Conservation (phyloP, 2,888 invertebrate species). For the Sphaeridia pumilis region DNA sequence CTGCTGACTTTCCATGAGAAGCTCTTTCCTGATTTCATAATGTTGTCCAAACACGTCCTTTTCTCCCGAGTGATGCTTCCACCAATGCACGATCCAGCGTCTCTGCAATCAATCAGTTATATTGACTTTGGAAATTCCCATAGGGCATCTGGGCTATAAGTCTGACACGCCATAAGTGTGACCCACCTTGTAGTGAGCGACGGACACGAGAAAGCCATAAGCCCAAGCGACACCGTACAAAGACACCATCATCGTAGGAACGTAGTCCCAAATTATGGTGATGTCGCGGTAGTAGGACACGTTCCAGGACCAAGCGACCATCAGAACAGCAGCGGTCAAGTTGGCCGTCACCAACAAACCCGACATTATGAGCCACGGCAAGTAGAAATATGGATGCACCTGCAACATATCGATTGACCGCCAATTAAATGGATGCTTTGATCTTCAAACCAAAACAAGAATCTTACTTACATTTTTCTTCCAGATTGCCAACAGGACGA, state of each 20-base stretch:
- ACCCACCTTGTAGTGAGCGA: slow-evolving; percentile 30
- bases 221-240: slow-evolving; percentile 17
- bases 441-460: too few relatives aligned
- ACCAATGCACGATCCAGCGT: slow-evolving; percentile 26
- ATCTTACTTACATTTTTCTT: slow-evolving; percentile 13
- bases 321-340: slow-evolving; percentile 3
- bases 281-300: slow-evolving; percentile 20
- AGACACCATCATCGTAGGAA: slow-evolving; percentile 17
- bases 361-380: slow-evolving; percentile 28
- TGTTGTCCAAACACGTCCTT: too few relatives aligned
- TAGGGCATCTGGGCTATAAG: too few relatives aligned
- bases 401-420: too few relatives aligned
- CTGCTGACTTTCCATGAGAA: too few relatives aligned
- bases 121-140: too few relatives aligned
- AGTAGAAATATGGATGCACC: slow-evolving; percentile 23
- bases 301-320: slow-evolving; percentile 18
- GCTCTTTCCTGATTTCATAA: too few relatives aligned
- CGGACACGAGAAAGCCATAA: slow-evolving; percentile 20
- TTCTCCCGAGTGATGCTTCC: slow-evolving; percentile 13
- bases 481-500: slow-evolving; percentile 18
- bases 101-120: slow-evolving; percentile 20
- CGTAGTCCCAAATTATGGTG: slow-evolving; percentile 29
- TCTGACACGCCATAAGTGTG: too few relatives aligned
- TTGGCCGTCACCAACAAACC: slow-evolving; percentile 10
- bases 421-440: too few relatives aligned